Percentiles rank a stretch among this genome's conserved stretches.
Conservation (phyloP, 2,888 invertebrate species). For the Drosophila kokeensis region DNA sequence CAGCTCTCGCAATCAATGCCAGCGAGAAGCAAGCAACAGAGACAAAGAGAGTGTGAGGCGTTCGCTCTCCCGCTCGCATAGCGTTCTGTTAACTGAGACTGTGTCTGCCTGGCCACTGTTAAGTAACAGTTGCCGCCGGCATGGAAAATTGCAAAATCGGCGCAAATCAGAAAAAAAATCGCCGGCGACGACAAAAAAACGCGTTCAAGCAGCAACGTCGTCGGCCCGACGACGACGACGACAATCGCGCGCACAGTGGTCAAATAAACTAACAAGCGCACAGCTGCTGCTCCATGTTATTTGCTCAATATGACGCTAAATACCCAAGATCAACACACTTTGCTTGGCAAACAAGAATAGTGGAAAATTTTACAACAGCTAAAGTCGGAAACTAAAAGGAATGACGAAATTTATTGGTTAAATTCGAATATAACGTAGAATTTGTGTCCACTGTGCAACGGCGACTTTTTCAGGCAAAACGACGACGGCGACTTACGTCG, state of each 20-base stretch:
- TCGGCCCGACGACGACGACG: constrained; percentile 25
- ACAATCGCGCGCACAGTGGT: constrained; percentile 49
- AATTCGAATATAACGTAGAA: background rate
- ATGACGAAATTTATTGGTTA: constrained; percentile 5
- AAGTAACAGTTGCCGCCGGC: constrained; percentile 61
- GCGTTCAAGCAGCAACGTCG: constrained; percentile 47
- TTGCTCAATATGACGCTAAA: constrained; percentile 9
- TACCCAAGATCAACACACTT: constrained; percentile 17
- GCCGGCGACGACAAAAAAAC: constrained; percentile 80
- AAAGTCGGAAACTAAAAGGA: background rate
- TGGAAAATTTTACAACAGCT: constrained; percentile 7
- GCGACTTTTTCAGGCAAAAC: constrained; percentile 76
- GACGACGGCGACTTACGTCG: constrained; percentile 82
- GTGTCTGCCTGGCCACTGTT: constrained; percentile 40
- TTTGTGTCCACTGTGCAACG: constrained; percentile 61
- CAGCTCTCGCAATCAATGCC: constrained; percentile 37
- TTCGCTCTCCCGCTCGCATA: constrained; percentile 1
- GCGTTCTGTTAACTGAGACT: constrained; percentile 39
- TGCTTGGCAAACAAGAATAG: constrained; percentile 18
- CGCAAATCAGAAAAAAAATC: constrained; percentile 71
- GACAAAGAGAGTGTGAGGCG: background rate
- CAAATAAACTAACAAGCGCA: constrained; percentile 10
- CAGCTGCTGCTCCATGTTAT: background rate
- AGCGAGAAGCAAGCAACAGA: constrained; percentile 15
- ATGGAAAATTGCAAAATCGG: constrained; percentile 75